Conservation (phyloP, 2,113 vertebrate species). For the Parotia lawesii region DNA sequence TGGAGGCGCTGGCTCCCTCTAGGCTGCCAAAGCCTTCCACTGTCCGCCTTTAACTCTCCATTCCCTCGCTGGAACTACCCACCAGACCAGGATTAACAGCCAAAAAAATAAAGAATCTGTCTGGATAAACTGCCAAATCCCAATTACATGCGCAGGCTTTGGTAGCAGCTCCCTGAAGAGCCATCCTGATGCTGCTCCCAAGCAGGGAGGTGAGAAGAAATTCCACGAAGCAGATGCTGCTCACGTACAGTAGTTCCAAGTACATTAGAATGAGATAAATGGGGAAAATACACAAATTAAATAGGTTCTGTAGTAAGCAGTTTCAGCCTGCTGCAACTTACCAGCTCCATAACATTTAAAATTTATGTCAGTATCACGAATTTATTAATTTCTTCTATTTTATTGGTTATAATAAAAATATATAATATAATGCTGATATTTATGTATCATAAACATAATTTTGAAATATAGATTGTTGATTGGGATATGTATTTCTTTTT, state of each 20-base stretch:
- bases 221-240: slow-evolving; percentile 27
- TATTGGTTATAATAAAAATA: not conserved
- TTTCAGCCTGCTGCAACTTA: not conserved
- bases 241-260: slow-evolving; percentile 17
- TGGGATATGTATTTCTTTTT: not conserved
- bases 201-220: slow-evolving; percentile 13
- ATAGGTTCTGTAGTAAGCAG: not conserved
- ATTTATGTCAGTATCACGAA: not conserved
- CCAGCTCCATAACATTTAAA: not conserved
- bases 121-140: not conserved
- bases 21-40: slow-evolving; percentile 63
- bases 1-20: slow-evolving; percentile 75
- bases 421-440: not conserved
- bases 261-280: slow-evolving; percentile 2
- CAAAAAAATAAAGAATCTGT: not conserved
- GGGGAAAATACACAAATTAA: not conserved
- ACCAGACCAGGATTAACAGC: not conserved
- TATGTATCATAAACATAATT: not conserved
- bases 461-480: not conserved
- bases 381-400: not conserved
- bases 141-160: not conserved
- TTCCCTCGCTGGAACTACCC: not conserved
- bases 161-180: not conserved
- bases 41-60: slow-evolving; percentile 56
- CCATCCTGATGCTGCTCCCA: not conserved